Conservation (phyloP, 2,797 vertebrate species). For the Betta splendens region DNA sequence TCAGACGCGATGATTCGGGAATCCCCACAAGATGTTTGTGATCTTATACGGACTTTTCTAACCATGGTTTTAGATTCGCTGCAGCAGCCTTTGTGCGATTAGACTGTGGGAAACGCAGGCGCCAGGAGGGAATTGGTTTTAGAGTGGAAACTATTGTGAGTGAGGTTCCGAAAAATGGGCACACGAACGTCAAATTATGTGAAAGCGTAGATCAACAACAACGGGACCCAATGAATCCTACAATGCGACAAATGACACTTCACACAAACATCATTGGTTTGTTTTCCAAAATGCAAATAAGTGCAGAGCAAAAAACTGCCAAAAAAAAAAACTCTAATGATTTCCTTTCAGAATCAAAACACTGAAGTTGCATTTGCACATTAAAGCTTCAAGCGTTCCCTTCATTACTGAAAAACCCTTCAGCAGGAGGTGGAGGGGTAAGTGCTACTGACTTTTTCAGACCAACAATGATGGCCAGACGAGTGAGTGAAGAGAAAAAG, state of each 20-base stretch:
- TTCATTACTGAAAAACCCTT: conserved; percentile 26
- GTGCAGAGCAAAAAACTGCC: not conserved
- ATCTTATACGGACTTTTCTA: not conserved
- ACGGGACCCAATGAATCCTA: not conserved
- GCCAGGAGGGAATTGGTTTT: not conserved
- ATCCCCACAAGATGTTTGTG: not conserved
- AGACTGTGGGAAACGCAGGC: conserved; percentile 2
- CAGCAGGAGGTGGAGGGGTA: conserved; percentile 2
- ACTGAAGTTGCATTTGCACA: conserved; percentile 24
- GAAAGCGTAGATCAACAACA: conserved; percentile 11
- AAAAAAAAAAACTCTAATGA: conserved; percentile 21
- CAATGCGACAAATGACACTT: not conserved
- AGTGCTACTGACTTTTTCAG: conserved; percentile 16
- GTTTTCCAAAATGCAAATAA: conserved; percentile 6
- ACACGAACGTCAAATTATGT: not conserved
- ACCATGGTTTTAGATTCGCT: not conserved
- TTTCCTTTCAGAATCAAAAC: conserved; percentile 16
- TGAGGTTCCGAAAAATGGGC: conserved; percentile 1
- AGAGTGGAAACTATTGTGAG: conserved; percentile 3
- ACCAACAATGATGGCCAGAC: conserved; percentile 23
- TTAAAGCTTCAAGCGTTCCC: conserved; percentile 30
- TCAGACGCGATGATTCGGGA: not conserved
- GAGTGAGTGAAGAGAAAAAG: conserved; percentile 18
- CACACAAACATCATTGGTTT: not conserved
- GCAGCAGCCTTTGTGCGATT: not conserved